A percentile compares a stretch with the other conserved stretches of the same genome.
These are phyloP conservation scores for Pissodes strobi DNA, from an alignment of 1,140 invertebrate genomes.

Conservation along the genomic window DNA sequence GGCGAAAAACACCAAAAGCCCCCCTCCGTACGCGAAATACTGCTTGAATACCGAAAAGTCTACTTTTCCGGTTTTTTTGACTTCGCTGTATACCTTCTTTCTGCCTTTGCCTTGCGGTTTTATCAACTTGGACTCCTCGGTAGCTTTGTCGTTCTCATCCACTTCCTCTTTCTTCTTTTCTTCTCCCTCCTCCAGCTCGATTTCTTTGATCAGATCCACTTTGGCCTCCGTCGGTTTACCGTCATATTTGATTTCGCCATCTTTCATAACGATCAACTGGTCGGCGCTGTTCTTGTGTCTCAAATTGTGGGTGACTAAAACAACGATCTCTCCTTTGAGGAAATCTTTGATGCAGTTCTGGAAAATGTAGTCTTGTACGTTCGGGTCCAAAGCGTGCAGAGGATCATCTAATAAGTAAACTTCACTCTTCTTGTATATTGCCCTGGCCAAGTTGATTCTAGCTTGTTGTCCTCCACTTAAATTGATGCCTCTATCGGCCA, in stretches of 20 bases:
- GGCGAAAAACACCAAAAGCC: conserved; percentile 28
- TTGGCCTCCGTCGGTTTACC: conserved; percentile 32
- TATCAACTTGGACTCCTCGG: conserved; percentile 16
- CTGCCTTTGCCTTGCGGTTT: conserved; percentile 1
- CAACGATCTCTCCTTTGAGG: conserved; percentile 70
- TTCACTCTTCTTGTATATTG: conserved; percentile 79
- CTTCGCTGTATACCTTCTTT: conserved; percentile 42
- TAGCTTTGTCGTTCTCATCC: conserved; percentile 20
- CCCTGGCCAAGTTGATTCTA: conserved; percentile 83
- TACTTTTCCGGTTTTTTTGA: conserved; percentile 43
- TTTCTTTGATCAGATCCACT: conserved; percentile 31
- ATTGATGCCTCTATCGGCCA: conserved; percentile 80
- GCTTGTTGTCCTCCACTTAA: conserved; percentile 88
- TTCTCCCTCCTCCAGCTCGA: conserved; percentile 27
- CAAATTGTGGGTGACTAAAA: conserved; percentile 78
- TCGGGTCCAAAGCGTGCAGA: conserved; percentile 80
- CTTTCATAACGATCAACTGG: conserved; percentile 36
- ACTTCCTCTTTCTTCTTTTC: conserved; percentile 13
- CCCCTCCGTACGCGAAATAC: conserved; percentile 45
- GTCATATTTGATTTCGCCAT: conserved; percentile 26
- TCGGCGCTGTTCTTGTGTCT: conserved; percentile 39
- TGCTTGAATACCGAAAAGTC: conserved; percentile 38
- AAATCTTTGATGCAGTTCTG: conserved; percentile 72
- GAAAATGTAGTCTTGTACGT: conserved; percentile 81
- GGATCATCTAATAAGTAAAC: conserved; percentile 84